Evolutionary conservation across 1,140 invertebrate species (phyloP).

Genomic region (Drosophila tristis): DNA sequence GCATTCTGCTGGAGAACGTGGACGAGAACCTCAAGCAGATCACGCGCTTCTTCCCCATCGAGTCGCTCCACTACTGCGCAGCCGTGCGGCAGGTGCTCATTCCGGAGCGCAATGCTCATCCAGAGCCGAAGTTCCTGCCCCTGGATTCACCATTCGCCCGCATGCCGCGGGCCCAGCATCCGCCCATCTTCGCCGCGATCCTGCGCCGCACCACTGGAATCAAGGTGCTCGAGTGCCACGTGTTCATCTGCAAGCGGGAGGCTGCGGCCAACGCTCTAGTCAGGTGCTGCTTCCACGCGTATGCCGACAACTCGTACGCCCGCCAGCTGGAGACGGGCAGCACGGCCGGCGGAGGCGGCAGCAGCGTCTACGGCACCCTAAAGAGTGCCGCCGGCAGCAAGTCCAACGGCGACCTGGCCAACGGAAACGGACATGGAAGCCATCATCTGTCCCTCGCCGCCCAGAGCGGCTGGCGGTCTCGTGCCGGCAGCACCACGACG

Average conservation of each 20-base stretch:
- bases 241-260: slow-evolving; percentile 98
- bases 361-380: slow-evolving; percentile 82
- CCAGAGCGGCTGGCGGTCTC: slow-evolving; percentile 85
- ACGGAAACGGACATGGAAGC: slow-evolving; percentile 54
- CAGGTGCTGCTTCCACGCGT: slow-evolving; percentile 97
- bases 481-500: slow-evolving; percentile 86
- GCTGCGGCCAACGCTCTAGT: slow-evolving; percentile 97
- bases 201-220: slow-evolving; percentile 97
- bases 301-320: slow-evolving; percentile 96
- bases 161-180: slow-evolving; percentile 94
- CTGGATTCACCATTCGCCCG: slow-evolving; percentile 97
- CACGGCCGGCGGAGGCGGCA: slow-evolving; percentile 56
- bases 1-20: slow-evolving; percentile 97
- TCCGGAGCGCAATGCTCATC: slow-evolving; percentile 84
- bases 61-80: slow-evolving; percentile 98
- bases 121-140: slow-evolving; percentile 94
- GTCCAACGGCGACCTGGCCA: slow-evolving; percentile 75
- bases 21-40: slow-evolving; percentile 97
- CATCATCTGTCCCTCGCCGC: slow-evolving; percentile 64
- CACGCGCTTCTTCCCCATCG: slow-evolving; percentile 98
- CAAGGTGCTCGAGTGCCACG: slow-evolving; percentile 99
- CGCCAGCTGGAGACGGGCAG: slow-evolving; percentile 89
- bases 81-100: slow-evolving; percentile 94
- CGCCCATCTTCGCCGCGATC: slow-evolving; percentile 98
- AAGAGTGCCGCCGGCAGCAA: slow-evolving; percentile 85